Base-by-base conservation (phyloP, 2,113 vertebrate species). In the Entomyzon cyanotis region DNA sequence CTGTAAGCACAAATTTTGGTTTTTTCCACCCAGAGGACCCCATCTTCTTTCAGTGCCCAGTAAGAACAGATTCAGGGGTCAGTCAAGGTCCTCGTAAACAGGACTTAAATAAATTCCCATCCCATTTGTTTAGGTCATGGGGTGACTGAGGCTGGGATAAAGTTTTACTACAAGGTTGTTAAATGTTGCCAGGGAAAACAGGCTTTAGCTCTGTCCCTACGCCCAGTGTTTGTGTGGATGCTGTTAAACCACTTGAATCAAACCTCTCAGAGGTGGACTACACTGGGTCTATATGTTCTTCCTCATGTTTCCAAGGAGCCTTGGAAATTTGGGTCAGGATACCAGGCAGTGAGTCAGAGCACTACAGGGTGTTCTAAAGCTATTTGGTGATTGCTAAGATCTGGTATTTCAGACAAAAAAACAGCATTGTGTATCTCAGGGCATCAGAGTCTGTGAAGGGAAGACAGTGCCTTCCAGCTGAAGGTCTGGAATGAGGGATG, bases 1-100 rank as follows among this genome's bases (percentile, higher is more conserved):
- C 55, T 37, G 0, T 55, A 18, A 63, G 49, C 69, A 71, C 47
- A 71, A 47, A 50, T 67, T 10, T 17, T 1, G 13, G 0, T 0
- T 50, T 80, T 84, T 74, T 10, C 58, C 68, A 60, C 33, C 41
- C 56, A 42, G 33, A 83, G 28, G 15, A 47, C 1, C 44, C 25
- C 55, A 31, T 3, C 69, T 68, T 50, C 68, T 37, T 65, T 58
- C 46, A 75, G 81, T 33, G 59, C 39, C 37, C 60, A 33, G 33
- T 21, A 23, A 39, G 68, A 23, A 11, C 33, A 84, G 37, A 50
- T 12, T 46, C 55, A 53, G 77, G 63, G 75, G 15, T 84, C 67
- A 81, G 41, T 69, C 37, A 23, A 42, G 41, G 67, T 63, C 41
- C 27, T 79, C 4, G 2, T 68, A 15, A 92, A 4, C 31, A 71